Percentiles rank a stretch among this genome's conserved stretches.
Conservation (phyloP, 1,140 invertebrate genomes). For the Drosophila miranda region DNA sequence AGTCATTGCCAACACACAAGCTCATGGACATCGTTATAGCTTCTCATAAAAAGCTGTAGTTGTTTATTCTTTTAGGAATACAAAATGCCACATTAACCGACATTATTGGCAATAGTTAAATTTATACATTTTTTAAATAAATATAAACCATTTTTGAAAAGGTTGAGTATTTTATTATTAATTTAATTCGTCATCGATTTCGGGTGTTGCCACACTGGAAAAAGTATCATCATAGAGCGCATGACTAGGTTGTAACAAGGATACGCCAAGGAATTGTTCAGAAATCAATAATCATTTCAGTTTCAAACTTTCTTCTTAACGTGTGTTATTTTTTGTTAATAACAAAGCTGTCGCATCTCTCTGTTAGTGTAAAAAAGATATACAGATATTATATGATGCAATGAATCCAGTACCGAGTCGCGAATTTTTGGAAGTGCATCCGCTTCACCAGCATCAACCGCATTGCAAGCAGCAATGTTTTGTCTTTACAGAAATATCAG, state of each 20-base stretch:
- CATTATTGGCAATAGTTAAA: too few species aligned
- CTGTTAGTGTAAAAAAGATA: too few species aligned
- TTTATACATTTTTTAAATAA: too few species aligned
- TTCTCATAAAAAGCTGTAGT: constrained; percentile 63
- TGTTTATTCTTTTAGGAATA: constrained; percentile 5
- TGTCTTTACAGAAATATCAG: constrained; percentile 81
- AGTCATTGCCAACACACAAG: constrained; percentile 84
- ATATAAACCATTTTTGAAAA: too few species aligned
- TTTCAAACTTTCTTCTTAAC: constrained; percentile 2
- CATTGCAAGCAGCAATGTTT: constrained; percentile 82
- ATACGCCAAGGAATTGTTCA: constrained; percentile 4
- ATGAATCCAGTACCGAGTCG: constrained; percentile 80
- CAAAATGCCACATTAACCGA: not conserved
- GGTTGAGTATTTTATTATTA: not conserved
- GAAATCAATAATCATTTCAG: constrained; percentile 38
- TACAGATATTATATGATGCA: constrained; percentile 28
- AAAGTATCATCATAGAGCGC: constrained; percentile 8
- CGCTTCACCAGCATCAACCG: constrained; percentile 77
- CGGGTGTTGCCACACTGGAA: constrained; percentile 22
- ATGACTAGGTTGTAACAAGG: constrained; percentile 17
- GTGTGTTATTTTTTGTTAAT: constrained; percentile 25
- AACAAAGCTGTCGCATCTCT: not conserved
- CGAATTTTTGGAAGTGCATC: constrained; percentile 79
- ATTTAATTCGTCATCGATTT: not conserved
- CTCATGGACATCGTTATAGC: constrained; percentile 85